These are phyloP conservation scores for Merops nubicus DNA, from an alignment of 2,113 vertebrate species.

Conservation along the genomic window DNA sequence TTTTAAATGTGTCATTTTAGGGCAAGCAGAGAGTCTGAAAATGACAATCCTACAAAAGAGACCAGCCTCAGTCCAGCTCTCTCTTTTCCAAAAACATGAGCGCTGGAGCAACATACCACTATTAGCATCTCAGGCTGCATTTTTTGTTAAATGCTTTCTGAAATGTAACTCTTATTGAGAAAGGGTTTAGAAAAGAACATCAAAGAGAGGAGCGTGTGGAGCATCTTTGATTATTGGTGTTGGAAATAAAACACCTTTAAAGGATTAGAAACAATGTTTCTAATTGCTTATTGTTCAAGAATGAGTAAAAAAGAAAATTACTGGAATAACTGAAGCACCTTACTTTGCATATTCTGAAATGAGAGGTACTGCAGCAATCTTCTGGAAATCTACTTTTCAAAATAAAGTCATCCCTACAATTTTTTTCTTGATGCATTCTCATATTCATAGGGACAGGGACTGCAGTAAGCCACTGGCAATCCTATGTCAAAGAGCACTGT, in stretches of 20 bases:
- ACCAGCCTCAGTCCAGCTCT: not conserved
- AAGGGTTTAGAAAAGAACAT: not conserved
- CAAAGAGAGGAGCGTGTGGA: not conserved
- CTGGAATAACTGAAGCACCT: not conserved
- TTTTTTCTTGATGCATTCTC: not conserved
- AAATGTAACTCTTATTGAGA: not conserved
- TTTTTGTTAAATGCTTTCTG: not conserved
- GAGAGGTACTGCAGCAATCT: not conserved
- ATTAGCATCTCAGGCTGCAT: not conserved
- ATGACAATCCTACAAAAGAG: not conserved
- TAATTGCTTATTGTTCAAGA: not conserved
- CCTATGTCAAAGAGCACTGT: not conserved
- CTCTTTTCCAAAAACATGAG: not conserved
- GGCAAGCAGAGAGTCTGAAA: not conserved
- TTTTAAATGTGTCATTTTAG: not conserved
- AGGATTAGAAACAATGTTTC: not conserved
- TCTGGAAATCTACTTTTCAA: not conserved
- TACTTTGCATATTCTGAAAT: not conserved
- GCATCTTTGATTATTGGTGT: not conserved
- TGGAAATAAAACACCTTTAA: not conserved
- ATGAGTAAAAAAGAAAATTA: not conserved
- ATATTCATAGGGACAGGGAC: not conserved
- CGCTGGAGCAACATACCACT: not conserved
- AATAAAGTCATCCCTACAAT: not conserved
- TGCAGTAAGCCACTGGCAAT: not conserved